Conservation (phyloP, 2,888 invertebrate species). For the Malthinus seriepunctatus region DNA sequence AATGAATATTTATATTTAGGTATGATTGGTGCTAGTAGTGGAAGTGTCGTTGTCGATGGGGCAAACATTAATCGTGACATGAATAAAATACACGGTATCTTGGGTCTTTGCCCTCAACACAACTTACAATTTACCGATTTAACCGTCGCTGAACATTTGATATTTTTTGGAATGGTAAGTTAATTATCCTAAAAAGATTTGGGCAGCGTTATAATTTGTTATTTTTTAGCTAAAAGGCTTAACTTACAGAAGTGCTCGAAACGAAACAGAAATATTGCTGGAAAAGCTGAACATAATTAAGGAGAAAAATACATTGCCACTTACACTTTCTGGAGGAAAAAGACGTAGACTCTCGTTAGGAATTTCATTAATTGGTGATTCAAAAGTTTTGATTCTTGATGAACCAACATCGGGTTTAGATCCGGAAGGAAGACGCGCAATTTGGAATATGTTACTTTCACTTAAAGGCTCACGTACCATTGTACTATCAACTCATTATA, state of each 20-base stretch:
- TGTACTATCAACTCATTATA: conserved; percentile 88
- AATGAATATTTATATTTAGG: conserved; percentile 56
- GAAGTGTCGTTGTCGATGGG: conserved; percentile 72
- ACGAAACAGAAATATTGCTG: conserved; percentile 61
- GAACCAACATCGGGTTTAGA: conserved; percentile 94
- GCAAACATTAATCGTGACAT: conserved; percentile 70
- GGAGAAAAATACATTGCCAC: conserved; percentile 65
- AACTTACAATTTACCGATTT: no score
- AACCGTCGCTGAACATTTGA: no score
- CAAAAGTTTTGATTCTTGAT: no score
- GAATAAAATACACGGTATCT: no score
- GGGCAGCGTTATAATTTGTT: conserved; percentile 1
- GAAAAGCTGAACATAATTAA: conserved; percentile 61
- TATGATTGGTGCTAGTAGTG: conserved; percentile 70
- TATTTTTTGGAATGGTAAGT: conserved; percentile 79
- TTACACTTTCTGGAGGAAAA: conserved; percentile 88
- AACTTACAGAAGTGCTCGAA: conserved; percentile 5
- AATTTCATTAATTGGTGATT: no score
- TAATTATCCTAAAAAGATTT: no score
- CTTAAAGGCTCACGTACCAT: conserved; percentile 69
- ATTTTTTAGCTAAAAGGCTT: conserved; percentile 67
- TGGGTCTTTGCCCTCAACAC: no score
- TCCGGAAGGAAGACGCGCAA: conserved; percentile 82
- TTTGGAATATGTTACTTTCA: conserved; percentile 82
- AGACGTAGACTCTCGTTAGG: conserved; percentile 85